These are phyloP conservation scores for Synanthedon myopaeformis DNA, from an alignment of 2,888 invertebrate species.

Conservation along the genomic window DNA sequence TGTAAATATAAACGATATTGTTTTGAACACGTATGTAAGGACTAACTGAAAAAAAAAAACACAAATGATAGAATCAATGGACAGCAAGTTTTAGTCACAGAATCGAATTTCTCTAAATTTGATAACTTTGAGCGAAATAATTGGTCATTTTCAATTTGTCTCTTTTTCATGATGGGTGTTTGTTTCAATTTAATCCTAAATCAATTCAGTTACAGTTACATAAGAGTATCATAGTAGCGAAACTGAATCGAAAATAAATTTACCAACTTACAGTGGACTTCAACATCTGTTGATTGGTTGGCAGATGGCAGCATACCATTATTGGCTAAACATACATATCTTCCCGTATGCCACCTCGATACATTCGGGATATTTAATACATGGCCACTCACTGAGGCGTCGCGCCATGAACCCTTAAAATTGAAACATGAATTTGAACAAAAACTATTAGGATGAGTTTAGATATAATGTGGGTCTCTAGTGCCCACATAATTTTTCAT, in stretches of 20 bases:
- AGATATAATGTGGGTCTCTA: too few species aligned
- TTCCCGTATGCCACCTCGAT: conserved; percentile 79
- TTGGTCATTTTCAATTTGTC: too few species aligned
- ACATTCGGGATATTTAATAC: conserved; percentile 80
- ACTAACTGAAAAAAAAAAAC: conserved; percentile 77
- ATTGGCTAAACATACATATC: conserved; percentile 81
- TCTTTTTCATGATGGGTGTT: too few species aligned
- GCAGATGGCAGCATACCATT: conserved; percentile 89
- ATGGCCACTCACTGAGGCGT: conserved; percentile 80
- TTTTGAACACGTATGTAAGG: conserved; percentile 85
- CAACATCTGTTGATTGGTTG: conserved; percentile 83
- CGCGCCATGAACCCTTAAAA: conserved; percentile 62
- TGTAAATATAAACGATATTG: conserved; percentile 78
- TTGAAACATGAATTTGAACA: neutral
- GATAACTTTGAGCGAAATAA: too few species aligned
- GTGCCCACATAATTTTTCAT: too few species aligned
- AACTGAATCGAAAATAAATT: too few species aligned
- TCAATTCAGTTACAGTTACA: too few species aligned
- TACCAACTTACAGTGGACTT: conserved; percentile 86
- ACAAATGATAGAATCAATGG: neutral
- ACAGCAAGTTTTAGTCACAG: too few species aligned
- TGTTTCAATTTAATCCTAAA: too few species aligned
- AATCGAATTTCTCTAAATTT: too few species aligned
- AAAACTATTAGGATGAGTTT: too few species aligned
- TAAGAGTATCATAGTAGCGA: too few species aligned